Evolutionary conservation across 2,113 vertebrate species (phyloP), one percentile per base, ranked within the genome.

Genomic region (Pica pica): DNA sequence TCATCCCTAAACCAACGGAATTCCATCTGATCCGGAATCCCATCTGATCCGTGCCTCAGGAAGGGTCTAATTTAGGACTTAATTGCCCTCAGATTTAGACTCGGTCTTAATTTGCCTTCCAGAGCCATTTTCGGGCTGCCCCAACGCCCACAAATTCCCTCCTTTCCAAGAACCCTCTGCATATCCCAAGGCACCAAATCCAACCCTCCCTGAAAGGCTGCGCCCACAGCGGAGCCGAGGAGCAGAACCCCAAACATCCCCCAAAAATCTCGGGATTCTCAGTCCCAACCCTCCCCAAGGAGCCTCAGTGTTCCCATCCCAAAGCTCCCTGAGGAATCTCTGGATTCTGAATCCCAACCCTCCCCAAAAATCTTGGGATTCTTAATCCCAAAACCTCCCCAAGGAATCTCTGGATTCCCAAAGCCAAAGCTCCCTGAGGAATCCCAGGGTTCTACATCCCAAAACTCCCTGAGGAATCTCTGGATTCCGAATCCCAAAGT

Each of bases 401-500:
- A 0, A 24, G 14, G 56, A 24, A 24, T 2, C 35, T 12, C 57
- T 0, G 9, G 18, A 30, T 30, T 41, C 60, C 3, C 12, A 42
- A 16, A 11, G 28, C 28, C 28, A 31, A 42, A 10, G 1, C 9
- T 31, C 27, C 27, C 13, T 0, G 3, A 30, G 9, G 13, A 22
- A 30, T 2, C 61, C 7, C 61, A 1, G 28, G 13, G 21, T 61
- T 5, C 5, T 6, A 0, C 15, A n/a, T 5, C 52, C 39, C 23
- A 73, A 33, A 14, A 1, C 1, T 19, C 16, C 39, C 17, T 3
- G 2, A 31, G 7, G 7, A 42, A 20, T 3, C 23, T 6, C 5
- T 0, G 10, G 10, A 16, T 27, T n/a, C 5, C 4, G 0, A 21
- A n/a, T 6, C 52, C 39, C 39, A 73, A n/a, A 11, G 2, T 1